Base-by-base conservation (phyloP, 2,888 invertebrate species). In the Lucinisca nassula region DNA sequence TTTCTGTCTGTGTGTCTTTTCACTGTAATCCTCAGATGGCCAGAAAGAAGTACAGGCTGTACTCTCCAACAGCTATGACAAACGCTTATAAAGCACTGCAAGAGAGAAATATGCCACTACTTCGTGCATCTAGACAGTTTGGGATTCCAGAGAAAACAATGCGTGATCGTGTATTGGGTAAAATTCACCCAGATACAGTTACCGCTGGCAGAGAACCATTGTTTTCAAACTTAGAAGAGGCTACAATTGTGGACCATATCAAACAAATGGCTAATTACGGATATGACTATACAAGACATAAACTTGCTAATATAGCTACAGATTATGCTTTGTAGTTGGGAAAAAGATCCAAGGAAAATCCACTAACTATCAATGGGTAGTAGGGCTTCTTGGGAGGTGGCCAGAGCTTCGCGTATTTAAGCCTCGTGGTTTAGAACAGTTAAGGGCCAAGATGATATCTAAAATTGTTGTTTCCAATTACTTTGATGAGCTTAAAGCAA, bases 361-460 rank as follows among this genome's bases (percentile, higher is more conserved):
- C 76, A 0, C 24, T 83, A 3, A 58, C 79, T 12, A 32, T 83
- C 1, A 79, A 58, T 86, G 79, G 86, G 70, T 86, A n/a, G 4
- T 38, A 14, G 72, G 84, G 0, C 79, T 88, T 49, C n/a, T 79
- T 8, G 45, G 40, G 24, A 27, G 81, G 6, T 84, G 80, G 87
- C 83, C 87, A 51, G 81, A 87, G 55, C 40, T 87, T 73, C 32
- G 38, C 14, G 74, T 84, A 17, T n/a, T 72, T 0, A 82, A 78
- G 73, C 87, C 85, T 35, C 32, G 78, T n/a, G 35, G 38, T 14
- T 58, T 88, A 21, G 84, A 88, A 32, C 74, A 78, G 30, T 40
- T 58, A 0, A 58, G 84, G n/a, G 82, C 85, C 32, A 85, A 85
- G 45, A 67, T 73, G 67, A 45, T 72, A 55, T 51, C 55, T 21